phyloP scores from a whole-genome alignment of 2,113 vertebrate species.

The Rhadina sibilatrix region DNA sequence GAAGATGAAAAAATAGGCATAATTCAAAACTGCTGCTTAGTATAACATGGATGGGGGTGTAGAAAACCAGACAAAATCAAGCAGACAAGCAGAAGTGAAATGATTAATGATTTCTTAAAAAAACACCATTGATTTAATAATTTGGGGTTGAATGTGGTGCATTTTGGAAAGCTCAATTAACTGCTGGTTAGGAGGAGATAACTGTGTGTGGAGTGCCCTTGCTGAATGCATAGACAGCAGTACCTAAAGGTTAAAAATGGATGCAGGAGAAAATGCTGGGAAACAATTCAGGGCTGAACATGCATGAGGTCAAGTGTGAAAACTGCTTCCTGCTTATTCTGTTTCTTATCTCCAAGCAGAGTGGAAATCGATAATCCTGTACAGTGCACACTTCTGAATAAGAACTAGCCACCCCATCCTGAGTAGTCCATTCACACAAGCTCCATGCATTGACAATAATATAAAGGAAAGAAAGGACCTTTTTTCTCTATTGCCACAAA shows the following conservation, averaged over 20 bases:
- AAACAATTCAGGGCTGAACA: conserved; percentile 5
- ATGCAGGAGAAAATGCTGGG: conserved; percentile 3
- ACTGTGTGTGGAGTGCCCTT: not conserved
- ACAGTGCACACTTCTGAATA: conserved; percentile 13
- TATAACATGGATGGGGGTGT: not conserved
- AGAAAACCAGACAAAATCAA: not conserved
- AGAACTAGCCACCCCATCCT: conserved; percentile 20
- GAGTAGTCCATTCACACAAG: not conserved
- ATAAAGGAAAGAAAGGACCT: not conserved
- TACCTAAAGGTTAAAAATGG: conserved; percentile 25
- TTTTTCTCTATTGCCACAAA: not conserved
- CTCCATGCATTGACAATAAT: not conserved
- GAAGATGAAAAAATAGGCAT: not conserved
- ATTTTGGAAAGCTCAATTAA: conserved; percentile 18
- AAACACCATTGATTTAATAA: conserved; percentile 9
- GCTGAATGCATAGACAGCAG: not conserved
- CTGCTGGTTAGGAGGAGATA: not conserved
- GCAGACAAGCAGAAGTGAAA: not conserved
- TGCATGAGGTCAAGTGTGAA: conserved; percentile 47
- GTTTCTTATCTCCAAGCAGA: conserved; percentile 29
- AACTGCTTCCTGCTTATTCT: conserved; percentile 20
- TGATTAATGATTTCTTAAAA: conserved; percentile 9
- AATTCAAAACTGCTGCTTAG: not conserved
- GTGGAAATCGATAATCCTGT: conserved; percentile 41
- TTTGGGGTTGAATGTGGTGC: not conserved